phyloP scores from a whole-genome alignment of 1,140 invertebrate genomes.

The Brachystomella parvula region DNA sequence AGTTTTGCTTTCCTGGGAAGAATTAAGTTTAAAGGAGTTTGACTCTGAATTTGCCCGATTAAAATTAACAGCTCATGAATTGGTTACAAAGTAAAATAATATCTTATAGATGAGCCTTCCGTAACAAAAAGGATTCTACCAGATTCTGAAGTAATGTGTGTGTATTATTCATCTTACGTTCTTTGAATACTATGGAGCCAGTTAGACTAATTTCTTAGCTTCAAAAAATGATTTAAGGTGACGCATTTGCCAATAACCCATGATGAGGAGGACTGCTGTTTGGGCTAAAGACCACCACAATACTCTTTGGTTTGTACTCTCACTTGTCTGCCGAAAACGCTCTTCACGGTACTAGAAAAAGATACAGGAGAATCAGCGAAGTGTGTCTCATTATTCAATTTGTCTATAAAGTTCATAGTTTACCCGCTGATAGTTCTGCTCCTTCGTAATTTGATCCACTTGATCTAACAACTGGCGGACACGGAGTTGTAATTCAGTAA shows the following conservation, averaged over 20 bases:
- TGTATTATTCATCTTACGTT: too few species aligned
- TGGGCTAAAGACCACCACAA: slow-evolving; percentile 97
- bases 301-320: slow-evolving; percentile 94
- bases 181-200: too few species aligned
- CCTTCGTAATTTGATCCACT: slow-evolving; percentile 98
- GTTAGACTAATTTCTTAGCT: slow-evolving; percentile 98
- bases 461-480: slow-evolving; percentile 93
- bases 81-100: too few species aligned
- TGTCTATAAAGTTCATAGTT: neutral
- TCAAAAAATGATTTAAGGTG: slow-evolving; percentile 99
- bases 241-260: slow-evolving; percentile 98
- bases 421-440: slow-evolving; percentile 98
- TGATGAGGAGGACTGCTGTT: slow-evolving; percentile 76
- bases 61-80: too few species aligned
- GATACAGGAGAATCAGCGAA: slow-evolving; percentile 20
- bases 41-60: too few species aligned
- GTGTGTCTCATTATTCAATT: neutral
- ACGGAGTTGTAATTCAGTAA: slow-evolving; percentile 88
- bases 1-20: too few species aligned
- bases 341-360: slow-evolving; percentile 88
- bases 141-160: too few species aligned
- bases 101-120: too few species aligned
- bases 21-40: too few species aligned
- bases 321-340: slow-evolving; percentile 91
- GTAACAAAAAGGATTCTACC: too few species aligned